Evolutionary conservation across 2,113 vertebrate species (phyloP).

Genomic region (Rhinopomastus cyanomelas): DNA sequence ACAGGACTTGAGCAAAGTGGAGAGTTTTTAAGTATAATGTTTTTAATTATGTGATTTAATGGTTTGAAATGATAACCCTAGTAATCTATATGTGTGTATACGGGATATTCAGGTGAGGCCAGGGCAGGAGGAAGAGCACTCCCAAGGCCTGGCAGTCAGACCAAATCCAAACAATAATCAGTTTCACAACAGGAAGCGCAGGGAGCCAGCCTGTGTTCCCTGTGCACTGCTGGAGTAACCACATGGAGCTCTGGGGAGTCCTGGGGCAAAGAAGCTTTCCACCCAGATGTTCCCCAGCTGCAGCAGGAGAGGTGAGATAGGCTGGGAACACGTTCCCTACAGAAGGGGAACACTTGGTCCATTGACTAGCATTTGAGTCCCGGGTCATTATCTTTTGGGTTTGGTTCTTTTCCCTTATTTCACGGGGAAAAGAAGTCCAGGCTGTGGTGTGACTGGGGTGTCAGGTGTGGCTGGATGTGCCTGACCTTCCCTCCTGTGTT

Average conservation of each 20-base stretch:
- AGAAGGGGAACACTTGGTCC: not conserved
- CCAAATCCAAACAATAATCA: conserved; percentile 47
- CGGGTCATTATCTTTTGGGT: not conserved
- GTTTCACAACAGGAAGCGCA: conserved; percentile 51
- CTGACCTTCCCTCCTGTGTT: not conserved
- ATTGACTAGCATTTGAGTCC: not conserved
- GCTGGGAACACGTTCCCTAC: not conserved
- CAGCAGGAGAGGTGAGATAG: not conserved
- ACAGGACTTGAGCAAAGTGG: not conserved
- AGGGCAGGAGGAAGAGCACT: not conserved
- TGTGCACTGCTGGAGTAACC: not conserved
- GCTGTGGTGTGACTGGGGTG: not conserved
- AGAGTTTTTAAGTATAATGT: not conserved
- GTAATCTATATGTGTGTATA: not conserved
- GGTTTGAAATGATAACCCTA: not conserved
- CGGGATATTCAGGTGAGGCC: not conserved
- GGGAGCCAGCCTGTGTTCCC: conserved; percentile 17
- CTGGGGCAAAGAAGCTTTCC: conserved; percentile 38
- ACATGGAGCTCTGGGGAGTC: not conserved
- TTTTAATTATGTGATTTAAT: not conserved
- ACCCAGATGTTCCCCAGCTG: conserved; percentile 58
- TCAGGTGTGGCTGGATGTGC: too few species aligned
- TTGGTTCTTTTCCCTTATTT: not conserved
- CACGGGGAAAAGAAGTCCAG: not conserved
- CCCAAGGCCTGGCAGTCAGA: conserved; percentile 34